phyloP scores from a whole-genome alignment of 2,888 invertebrate genomes.

The Napeogenes inachia region DNA sequence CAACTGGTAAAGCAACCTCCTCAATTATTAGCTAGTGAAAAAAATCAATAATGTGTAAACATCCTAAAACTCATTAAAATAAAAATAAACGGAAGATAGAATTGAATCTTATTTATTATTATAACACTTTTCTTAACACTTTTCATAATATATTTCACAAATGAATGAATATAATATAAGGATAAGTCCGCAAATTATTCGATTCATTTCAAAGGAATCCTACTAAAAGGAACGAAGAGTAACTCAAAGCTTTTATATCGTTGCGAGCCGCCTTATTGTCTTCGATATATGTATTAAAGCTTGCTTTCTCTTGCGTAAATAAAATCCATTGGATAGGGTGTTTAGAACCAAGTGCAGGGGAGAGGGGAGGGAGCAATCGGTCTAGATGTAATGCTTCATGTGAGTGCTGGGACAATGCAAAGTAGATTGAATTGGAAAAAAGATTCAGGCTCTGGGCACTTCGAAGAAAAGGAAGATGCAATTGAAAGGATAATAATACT shows the following conservation, averaged over 20 bases:
- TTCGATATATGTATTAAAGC: constrained; percentile 75
- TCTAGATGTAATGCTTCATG: constrained; percentile 75
- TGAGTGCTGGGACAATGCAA: constrained; percentile 75
- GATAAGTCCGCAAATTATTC: constrained; percentile 73
- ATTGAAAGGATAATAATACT: constrained; percentile 66
- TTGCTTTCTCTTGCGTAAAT: constrained; percentile 77
- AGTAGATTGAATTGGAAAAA: constrained; percentile 78
- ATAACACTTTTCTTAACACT: constrained; percentile 56
- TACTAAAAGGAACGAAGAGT: constrained; percentile 72
- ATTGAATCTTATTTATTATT: constrained; percentile 51
- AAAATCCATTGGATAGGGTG: constrained; percentile 72
- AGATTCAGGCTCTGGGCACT: constrained; percentile 68
- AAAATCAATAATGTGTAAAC: constrained; percentile 4
- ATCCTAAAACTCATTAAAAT: neutral
- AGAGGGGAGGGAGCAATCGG: constrained; percentile 42
- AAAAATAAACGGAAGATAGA: constrained; percentile 23
- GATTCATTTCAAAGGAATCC: constrained; percentile 76
- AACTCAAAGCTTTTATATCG: constrained; percentile 78
- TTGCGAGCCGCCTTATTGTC: constrained; percentile 74
- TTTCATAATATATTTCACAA: constrained; percentile 55
- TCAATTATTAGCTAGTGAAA: too few relatives aligned
- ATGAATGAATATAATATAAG: constrained; percentile 58
- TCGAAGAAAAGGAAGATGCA: constrained; percentile 55
- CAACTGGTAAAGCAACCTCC: too few relatives aligned
- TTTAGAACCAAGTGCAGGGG: constrained; percentile 64